Conservation (phyloP, 1,140 invertebrate species). For the Whitmania pigra region DNA sequence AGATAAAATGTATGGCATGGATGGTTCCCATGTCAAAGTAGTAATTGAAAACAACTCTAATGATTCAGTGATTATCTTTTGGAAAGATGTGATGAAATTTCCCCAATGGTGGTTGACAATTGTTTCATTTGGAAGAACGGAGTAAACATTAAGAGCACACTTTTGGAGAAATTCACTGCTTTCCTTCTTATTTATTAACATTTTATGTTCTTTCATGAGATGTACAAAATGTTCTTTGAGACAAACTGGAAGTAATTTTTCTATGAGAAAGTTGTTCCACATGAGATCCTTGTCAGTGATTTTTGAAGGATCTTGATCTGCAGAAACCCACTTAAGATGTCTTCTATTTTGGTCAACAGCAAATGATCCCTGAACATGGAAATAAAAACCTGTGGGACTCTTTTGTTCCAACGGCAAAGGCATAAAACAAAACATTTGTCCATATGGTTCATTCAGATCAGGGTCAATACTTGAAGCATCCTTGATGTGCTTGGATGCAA, state of each 20-base stretch:
- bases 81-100: neutral
- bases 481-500: neutral
- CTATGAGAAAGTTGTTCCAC: slow-evolving; percentile 21
- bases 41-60: too few species aligned
- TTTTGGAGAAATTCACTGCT: neutral
- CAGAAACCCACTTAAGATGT: slow-evolving; percentile 21
- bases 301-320: slow-evolving; percentile 11
- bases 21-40: too few species aligned
- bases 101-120: slow-evolving; percentile 1
- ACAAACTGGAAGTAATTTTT: slow-evolving; percentile 16
- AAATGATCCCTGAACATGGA: slow-evolving; percentile 23
- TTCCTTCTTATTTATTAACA: neutral
- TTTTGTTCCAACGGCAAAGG: slow-evolving; percentile 22
- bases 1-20: too few species aligned
- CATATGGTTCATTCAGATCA: slow-evolving; percentile 4
- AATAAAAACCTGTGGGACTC: slow-evolving; percentile 18
- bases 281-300: slow-evolving; percentile 9
- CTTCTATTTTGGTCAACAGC: slow-evolving; percentile 20
- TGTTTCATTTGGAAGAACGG: neutral
- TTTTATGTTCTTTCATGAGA: neutral
- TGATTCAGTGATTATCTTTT: too few species aligned
- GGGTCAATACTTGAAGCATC: neutral
- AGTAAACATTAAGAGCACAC: neutral
- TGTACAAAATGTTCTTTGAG: neutral
- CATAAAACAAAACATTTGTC: slow-evolving; percentile 25